Evolutionary conservation across 2,113 vertebrate species (phyloP).

Genomic region (Daubentonia madagascariensis): DNA sequence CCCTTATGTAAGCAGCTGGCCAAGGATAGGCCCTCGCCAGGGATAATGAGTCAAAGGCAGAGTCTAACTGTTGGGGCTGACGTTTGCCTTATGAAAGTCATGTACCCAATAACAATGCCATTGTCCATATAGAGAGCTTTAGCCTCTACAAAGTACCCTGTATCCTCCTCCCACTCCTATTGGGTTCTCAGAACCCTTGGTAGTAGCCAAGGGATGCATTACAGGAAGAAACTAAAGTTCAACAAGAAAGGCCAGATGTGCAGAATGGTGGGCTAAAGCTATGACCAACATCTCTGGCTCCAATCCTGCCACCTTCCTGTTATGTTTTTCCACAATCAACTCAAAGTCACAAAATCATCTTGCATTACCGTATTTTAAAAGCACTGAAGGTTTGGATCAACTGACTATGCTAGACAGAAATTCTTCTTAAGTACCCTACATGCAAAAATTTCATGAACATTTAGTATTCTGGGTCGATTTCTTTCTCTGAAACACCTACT

Average conservation of each 20-base stretch:
- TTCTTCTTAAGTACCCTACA: neutral
- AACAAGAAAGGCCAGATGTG: neutral
- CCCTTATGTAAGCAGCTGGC: neutral
- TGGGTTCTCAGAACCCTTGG: neutral
- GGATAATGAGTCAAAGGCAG: neutral
- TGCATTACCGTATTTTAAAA: neutral
- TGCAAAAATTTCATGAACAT: constrained; percentile 37
- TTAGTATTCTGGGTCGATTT: constrained; percentile 53
- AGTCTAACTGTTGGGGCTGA: neutral
- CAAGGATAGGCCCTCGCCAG: neutral
- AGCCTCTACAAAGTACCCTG: neutral
- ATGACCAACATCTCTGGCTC: neutral
- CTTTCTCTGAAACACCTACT: constrained; percentile 40
- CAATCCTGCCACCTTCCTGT: neutral
- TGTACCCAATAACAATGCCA: neutral
- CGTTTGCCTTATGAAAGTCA: neutral
- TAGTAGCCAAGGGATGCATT: neutral
- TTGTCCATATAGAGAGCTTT: neutral
- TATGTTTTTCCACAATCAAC: neutral
- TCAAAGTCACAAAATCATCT: neutral
- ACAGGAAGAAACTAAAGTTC: neutral
- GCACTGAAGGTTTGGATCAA: neutral
- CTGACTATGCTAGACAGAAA: neutral
- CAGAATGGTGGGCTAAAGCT: neutral
- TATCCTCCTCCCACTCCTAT: neutral